Percentiles rank a stretch among this genome's conserved stretches.
Evolutionary conservation across 2,113 vertebrate species (phyloP).

Genomic region (Theristicus caerulescens): DNA sequence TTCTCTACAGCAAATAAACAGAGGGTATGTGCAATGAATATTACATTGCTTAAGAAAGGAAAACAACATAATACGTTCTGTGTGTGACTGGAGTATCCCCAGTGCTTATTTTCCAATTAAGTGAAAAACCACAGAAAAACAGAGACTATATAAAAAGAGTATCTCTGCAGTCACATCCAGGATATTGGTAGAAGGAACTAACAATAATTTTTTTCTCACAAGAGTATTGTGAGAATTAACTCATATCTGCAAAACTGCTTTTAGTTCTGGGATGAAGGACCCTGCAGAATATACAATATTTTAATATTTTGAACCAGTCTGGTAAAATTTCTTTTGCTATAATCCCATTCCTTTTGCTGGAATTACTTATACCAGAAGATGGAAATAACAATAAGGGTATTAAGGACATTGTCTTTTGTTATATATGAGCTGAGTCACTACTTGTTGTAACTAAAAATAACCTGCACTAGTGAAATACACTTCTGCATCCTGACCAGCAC

Average conservation of each 20-base stretch:
- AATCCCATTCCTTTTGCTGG: background rate
- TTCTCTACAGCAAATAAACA: background rate
- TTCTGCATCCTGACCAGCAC: background rate
- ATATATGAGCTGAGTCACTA: background rate
- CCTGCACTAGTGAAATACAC: background rate
- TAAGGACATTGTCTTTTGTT: background rate
- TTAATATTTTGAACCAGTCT: background rate
- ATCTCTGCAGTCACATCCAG: constrained; percentile 10
- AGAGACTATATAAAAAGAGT: background rate
- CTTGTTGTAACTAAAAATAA: background rate
- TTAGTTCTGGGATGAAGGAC: background rate
- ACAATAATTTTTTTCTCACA: background rate
- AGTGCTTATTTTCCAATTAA: constrained; percentile 50
- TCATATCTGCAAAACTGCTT: background rate
- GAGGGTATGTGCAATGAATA: background rate
- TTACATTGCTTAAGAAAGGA: background rate
- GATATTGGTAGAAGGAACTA: constrained; percentile 19
- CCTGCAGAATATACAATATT: background rate
- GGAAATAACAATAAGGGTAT: background rate
- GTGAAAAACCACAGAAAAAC: background rate
- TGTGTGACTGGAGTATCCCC: constrained; percentile 4
- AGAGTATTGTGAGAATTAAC: constrained; percentile 11
- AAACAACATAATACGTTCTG: background rate
- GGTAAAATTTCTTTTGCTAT: background rate
- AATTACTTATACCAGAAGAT: background rate